Percentiles rank a stretch among this genome's conserved stretches.
Evolutionary conservation across 2,888 invertebrate genomes (phyloP).

Genomic region (Phoenoteleia sp.): DNA sequence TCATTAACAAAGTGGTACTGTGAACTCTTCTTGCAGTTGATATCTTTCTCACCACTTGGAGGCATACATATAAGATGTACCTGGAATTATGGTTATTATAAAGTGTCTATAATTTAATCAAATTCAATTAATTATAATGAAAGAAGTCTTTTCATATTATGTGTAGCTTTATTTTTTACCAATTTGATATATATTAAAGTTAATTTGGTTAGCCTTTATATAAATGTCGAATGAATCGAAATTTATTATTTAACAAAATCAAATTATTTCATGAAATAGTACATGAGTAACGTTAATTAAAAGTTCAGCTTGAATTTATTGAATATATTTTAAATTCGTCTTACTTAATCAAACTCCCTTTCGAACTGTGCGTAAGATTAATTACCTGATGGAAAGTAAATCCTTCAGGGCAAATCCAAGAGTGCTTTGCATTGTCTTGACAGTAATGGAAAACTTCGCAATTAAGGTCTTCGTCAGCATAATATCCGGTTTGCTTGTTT

Average conservation of each 20-base stretch:
- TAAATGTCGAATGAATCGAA: too few species aligned
- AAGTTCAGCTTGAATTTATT: conserved; percentile 35
- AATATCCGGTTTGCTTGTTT: conserved; percentile 95
- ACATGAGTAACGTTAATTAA: conserved; percentile 23
- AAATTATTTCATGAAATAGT: conserved; percentile 31
- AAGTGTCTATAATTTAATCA: too few species aligned
- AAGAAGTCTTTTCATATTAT: too few species aligned
- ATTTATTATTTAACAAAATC: too few species aligned
- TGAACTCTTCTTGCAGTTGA: conserved; percentile 95
- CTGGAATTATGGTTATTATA: conserved; percentile 87
- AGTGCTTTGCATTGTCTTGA: conserved; percentile 95
- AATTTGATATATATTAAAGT: too few species aligned
- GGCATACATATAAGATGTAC: conserved; percentile 98
- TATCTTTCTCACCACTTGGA: conserved; percentile 91
- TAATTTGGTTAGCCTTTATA: too few species aligned
- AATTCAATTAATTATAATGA: too few species aligned
- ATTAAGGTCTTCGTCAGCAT: conserved; percentile 95
- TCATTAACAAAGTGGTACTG: conserved; percentile 98
- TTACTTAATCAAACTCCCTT: conserved; percentile 46
- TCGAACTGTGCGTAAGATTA: conserved; percentile 49
- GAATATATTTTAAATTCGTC: conserved; percentile 42
- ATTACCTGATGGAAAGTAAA: conserved; percentile 94
- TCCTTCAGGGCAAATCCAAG: conserved; percentile 97
- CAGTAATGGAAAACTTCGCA: conserved; percentile 98
- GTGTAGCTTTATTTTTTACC: too few species aligned